Conservation (phyloP, 2,113 vertebrate species). For the Dicaeum eximium region DNA sequence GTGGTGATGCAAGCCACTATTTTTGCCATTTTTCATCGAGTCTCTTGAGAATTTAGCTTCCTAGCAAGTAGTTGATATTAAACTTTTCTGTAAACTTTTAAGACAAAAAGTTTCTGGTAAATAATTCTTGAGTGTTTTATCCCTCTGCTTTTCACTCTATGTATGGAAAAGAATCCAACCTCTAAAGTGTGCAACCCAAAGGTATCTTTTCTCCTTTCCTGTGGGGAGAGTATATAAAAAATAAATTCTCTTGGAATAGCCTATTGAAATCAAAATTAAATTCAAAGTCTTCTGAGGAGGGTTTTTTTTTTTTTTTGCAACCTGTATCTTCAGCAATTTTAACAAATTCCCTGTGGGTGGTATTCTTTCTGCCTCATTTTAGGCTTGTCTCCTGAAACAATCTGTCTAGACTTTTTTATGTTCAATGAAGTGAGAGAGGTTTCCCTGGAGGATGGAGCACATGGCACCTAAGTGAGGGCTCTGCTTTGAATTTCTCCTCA, state of each 20-base stretch:
- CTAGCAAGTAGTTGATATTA: background rate
- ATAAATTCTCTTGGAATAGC: background rate
- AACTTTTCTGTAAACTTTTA: background rate
- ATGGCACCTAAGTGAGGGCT: background rate
- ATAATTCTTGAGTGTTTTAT: background rate
- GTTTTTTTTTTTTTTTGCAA: background rate
- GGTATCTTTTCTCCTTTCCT: background rate
- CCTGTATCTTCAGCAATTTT: background rate
- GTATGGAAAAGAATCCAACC: background rate
- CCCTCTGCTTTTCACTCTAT: background rate
- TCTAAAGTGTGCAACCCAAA: background rate
- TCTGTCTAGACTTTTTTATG: background rate
- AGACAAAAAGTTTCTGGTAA: background rate
- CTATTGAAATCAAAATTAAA: background rate
- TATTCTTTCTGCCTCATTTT: slow-evolving; percentile 5
- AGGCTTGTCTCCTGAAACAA: background rate
- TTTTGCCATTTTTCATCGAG: background rate
- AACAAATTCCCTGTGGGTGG: background rate
- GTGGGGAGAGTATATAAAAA: background rate
- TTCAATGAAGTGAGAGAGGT: background rate
- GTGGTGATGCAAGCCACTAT: background rate
- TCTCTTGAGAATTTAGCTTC: background rate
- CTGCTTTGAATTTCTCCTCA: background rate
- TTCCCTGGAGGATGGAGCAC: background rate
- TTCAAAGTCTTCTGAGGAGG: background rate